Evolutionary conservation across 1,140 invertebrate genomes (phyloP).

Genomic region (Drosophila mauritiana): DNA sequence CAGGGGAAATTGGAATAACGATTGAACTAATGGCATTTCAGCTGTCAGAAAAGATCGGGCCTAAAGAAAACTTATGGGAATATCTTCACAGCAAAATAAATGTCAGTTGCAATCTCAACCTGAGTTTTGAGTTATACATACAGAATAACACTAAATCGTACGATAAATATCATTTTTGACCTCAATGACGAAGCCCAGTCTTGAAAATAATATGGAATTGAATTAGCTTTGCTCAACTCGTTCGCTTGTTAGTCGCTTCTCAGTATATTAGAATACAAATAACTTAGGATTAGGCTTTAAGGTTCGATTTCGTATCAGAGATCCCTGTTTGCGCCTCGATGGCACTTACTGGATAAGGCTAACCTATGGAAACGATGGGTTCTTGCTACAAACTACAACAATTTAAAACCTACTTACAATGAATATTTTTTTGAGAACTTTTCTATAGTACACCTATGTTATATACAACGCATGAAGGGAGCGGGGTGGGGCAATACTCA

Average conservation of each 20-base stretch:
- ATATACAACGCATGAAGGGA: slow-evolving; percentile 8
- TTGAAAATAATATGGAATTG: slow-evolving; percentile 58
- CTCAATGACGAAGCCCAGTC: slow-evolving; percentile 59
- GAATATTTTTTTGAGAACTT: slow-evolving; percentile 57
- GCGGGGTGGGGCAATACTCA: slow-evolving; percentile 60
- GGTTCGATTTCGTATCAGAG: slow-evolving; percentile 65
- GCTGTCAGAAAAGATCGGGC: slow-evolving; percentile 18
- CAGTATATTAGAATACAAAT: slow-evolving; percentile 24
- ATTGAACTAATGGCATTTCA: slow-evolving; percentile 27
- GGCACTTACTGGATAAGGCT: slow-evolving; percentile 69
- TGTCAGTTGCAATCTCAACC: slow-evolving; percentile 78
- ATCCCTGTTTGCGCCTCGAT: slow-evolving; percentile 57
- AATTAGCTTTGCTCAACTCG: slow-evolving; percentile 32
- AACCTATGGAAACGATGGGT: slow-evolving; percentile 61
- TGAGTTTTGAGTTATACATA: slow-evolving; percentile 58
- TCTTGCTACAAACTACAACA: slow-evolving; percentile 26
- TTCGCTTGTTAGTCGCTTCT: slow-evolving; percentile 10
- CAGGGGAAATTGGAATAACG: neutral
- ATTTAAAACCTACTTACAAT: slow-evolving; percentile 10
- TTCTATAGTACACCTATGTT: slow-evolving; percentile 8
- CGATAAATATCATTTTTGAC: slow-evolving; percentile 33
- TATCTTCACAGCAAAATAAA: slow-evolving; percentile 72
- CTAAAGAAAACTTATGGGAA: slow-evolving; percentile 43
- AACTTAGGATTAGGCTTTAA: slow-evolving; percentile 32
- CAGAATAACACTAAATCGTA: slow-evolving; percentile 35